Conservation (phyloP, 2,888 invertebrate species). For the Prosopocoilus inquinatus region DNA sequence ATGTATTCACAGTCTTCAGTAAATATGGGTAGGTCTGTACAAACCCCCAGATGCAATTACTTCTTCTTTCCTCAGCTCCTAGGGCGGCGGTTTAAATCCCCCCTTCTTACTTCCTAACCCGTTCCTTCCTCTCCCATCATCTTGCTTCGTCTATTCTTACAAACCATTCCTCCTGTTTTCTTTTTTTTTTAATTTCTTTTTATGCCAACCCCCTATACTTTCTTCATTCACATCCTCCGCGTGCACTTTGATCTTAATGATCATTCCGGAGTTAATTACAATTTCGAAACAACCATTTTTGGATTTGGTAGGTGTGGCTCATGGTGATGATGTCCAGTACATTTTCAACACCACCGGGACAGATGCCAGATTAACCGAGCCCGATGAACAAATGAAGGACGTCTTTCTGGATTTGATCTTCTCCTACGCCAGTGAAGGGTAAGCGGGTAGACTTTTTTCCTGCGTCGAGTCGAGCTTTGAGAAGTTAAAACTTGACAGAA, state of each 20-base stretch:
- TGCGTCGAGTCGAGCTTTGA: not conserved
- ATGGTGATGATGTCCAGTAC: slow-evolving; percentile 10
- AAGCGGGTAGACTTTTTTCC: not conserved
- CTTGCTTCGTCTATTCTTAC: too few species aligned
- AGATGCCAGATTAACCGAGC: not conserved
- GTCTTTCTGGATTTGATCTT: slow-evolving; percentile 6
- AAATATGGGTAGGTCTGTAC: not conserved
- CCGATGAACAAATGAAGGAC: slow-evolving; percentile 8
- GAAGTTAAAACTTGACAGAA: not conserved
- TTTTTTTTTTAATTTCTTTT: too few species aligned
- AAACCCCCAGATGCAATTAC: too few species aligned
- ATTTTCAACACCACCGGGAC: not conserved
- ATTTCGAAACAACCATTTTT: not conserved
- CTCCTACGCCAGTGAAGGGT: slow-evolving; percentile 10
- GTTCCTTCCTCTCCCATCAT: too few species aligned
- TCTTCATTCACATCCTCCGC: too few species aligned
- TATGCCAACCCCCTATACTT: too few species aligned
- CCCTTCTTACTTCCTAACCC: too few species aligned
- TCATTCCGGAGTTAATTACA: not conserved
- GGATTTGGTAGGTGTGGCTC: slow-evolving; percentile 6
- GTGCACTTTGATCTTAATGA: too few species aligned
- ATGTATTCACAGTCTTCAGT: too few species aligned
- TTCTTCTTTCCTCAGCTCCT: not conserved
- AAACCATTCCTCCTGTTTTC: too few species aligned
- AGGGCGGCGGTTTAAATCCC: too few species aligned